Conservation (phyloP, 2,113 vertebrate species). For the Apteryx owenii region DNA sequence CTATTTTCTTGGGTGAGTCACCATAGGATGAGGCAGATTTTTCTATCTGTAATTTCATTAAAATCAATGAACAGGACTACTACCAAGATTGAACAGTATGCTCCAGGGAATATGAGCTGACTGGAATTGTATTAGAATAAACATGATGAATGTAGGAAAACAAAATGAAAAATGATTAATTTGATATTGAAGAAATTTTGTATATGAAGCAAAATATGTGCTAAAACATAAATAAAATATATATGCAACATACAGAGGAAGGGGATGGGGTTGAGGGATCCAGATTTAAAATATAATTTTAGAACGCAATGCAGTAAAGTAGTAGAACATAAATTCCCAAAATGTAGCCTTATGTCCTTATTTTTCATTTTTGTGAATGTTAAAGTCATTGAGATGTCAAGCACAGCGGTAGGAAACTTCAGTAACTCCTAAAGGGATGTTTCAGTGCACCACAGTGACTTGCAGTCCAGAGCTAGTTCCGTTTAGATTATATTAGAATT, state of each 20-base stretch:
- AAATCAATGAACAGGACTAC: not conserved
- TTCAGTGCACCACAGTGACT: not conserved
- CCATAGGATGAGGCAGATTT: not conserved
- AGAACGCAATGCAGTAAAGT: not conserved
- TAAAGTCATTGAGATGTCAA: not conserved
- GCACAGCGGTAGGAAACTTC: not conserved
- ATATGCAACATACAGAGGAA: not conserved
- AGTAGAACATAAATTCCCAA: not conserved
- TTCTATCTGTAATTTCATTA: constrained; percentile 2
- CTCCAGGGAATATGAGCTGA: not conserved
- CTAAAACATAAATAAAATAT: not conserved
- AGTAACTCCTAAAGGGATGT: not conserved
- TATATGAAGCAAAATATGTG: not conserved
- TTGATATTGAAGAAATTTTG: not conserved
- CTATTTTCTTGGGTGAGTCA: constrained; percentile 13
- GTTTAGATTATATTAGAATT: not conserved
- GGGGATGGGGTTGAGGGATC: not conserved
- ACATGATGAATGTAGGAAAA: not conserved
- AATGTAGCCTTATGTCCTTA: not conserved
- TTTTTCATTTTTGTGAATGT: not conserved
- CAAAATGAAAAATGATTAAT: not conserved
- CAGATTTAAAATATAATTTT: not conserved
- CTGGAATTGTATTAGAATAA: not conserved
- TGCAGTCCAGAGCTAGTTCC: not conserved
- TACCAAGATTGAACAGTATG: not conserved